These are phyloP conservation scores for Podotricha telesiphe DNA, from an alignment of 2,888 invertebrate species.

Conservation along the genomic window DNA sequence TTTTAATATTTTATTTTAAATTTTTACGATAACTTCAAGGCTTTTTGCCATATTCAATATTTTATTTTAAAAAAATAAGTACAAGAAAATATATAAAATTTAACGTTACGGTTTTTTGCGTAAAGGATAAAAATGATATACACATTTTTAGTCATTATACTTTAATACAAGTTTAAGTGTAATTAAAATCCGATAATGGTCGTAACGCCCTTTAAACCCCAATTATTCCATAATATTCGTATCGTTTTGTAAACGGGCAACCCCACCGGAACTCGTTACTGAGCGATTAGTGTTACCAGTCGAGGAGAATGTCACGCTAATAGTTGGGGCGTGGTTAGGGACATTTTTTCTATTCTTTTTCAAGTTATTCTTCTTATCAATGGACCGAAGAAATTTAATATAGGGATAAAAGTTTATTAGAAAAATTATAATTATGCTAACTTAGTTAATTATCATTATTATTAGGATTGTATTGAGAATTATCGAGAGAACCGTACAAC, in stretches of 20 bases:
- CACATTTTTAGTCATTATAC: constrained; percentile 22
- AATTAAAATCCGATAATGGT: constrained; percentile 43
- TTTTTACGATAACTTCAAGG: constrained; percentile 28
- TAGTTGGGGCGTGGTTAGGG: constrained; percentile 66
- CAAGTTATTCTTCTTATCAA: constrained; percentile 26
- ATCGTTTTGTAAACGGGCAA: constrained; percentile 47
- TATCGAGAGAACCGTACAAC: background rate
- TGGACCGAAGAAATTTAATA: constrained; percentile 22
- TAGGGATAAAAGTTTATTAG: constrained; percentile 14
- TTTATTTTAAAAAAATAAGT: constrained; percentile 9
- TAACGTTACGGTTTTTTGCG: background rate
- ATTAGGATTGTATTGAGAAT: constrained; percentile 3
- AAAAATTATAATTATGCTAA: constrained; percentile 14
- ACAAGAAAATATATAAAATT: constrained; percentile 4
- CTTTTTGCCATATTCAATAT: constrained; percentile 22
- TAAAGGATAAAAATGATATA: constrained; percentile 12
- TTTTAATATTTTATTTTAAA: constrained; percentile 27
- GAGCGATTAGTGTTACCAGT: constrained; percentile 82
- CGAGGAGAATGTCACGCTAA: constrained; percentile 76
- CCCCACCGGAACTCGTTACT: constrained; percentile 73
- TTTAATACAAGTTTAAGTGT: constrained; percentile 33
- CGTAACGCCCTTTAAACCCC: constrained; percentile 45
- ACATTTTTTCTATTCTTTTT: constrained; percentile 35
- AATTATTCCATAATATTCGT: constrained; percentile 55
- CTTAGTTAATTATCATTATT: background rate